phyloP scores from a whole-genome alignment of 2,888 invertebrate species.

The Meandrusa payeni region DNA sequence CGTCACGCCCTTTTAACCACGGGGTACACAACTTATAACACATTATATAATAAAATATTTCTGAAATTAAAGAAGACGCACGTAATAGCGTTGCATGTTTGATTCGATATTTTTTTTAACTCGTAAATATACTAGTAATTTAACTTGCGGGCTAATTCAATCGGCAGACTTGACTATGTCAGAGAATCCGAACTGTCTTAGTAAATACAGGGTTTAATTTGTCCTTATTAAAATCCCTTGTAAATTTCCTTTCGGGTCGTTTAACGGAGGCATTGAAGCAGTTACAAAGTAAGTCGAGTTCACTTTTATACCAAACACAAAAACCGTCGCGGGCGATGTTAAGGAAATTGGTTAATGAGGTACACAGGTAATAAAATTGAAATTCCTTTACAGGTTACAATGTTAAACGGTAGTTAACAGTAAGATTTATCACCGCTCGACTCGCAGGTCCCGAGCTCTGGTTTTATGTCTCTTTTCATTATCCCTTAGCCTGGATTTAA shows the following conservation, averaged over 20 bases:
- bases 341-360: conserved; percentile 6
- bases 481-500: conserved; percentile 2
- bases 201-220: no score
- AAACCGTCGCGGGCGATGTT: not conserved
- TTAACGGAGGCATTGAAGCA: not conserved
- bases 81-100: no score
- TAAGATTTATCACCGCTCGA: conserved; percentile 9
- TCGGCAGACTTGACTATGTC: no score
- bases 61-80: no score
- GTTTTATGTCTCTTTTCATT: conserved; percentile 15
- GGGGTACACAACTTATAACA: no score
- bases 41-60: no score
- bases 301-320: not conserved
- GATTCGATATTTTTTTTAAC: no score
- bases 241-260: not conserved
- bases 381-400: conserved; percentile 1
- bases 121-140: no score
- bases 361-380: conserved; percentile 7
- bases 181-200: no score
- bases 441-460: not conserved
- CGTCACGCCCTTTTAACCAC: no score
- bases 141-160: no score
- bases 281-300: not conserved
- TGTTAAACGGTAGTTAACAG: conserved; percentile 7
- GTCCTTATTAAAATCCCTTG: not conserved